Percentiles rank a stretch among this genome's conserved stretches.
phyloP scores from a whole-genome alignment of 2,797 vertebrate species.

The Amniataba percoides region DNA sequence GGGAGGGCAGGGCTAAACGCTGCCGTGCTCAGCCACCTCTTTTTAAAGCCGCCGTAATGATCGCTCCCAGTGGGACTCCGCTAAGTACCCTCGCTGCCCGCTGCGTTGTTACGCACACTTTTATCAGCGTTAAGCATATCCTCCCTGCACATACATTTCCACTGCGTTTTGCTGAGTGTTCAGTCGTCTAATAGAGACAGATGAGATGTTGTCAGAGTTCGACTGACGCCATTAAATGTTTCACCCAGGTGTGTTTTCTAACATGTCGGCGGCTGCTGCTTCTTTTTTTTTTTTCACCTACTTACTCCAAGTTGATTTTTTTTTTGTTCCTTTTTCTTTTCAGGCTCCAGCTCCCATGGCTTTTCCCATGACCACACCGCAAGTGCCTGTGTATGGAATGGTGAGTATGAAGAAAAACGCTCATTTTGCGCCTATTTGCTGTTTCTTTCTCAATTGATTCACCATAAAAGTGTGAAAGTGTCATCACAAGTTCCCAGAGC shows the following conservation, averaged over 20 bases:
- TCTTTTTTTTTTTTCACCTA: not conserved
- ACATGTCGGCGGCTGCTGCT: not conserved
- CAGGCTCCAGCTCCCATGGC: conserved; percentile 90
- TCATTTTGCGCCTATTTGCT: no score
- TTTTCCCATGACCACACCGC: conserved; percentile 91
- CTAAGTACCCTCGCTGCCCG: conserved; percentile 49
- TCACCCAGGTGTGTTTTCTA: conserved; percentile 2
- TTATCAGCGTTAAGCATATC: conserved; percentile 32
- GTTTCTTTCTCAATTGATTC: not conserved
- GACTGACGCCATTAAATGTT: not conserved
- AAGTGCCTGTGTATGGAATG: conserved; percentile 97
- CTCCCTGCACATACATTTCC: conserved; percentile 10
- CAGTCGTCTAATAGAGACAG: not conserved
- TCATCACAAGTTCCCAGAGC: not conserved
- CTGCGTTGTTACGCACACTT: conserved; percentile 48
- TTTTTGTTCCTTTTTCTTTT: conserved; percentile 13
- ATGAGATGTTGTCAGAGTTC: not conserved
- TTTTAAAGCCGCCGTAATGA: conserved; percentile 62
- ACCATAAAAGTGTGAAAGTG: no score
- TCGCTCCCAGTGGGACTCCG: conserved; percentile 61
- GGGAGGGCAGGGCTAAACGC: conserved; percentile 42
- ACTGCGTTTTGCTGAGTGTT: conserved; percentile 3
- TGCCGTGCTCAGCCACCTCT: conserved; percentile 44
- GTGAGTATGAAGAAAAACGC: conserved; percentile 79
- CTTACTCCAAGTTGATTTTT: not conserved